phyloP scores from a whole-genome alignment of 2,888 invertebrate genomes.

The Ditylenchus weischeri region DNA sequence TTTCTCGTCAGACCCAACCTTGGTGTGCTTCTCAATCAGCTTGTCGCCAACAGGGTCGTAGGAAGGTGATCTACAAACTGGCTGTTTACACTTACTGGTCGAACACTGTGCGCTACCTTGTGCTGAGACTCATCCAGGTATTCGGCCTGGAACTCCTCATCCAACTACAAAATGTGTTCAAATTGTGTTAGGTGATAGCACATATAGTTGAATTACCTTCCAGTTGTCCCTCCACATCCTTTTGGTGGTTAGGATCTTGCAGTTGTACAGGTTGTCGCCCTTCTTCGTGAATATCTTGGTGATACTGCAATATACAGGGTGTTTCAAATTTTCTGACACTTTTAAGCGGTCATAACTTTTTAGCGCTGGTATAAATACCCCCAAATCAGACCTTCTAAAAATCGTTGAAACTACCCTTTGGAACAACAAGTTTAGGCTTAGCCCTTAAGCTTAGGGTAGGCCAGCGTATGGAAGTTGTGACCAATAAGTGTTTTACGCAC shows the following conservation, averaged over 20 bases:
- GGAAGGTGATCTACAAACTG: conserved; percentile 37
- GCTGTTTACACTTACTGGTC: background rate
- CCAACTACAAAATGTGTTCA: conserved; percentile 33
- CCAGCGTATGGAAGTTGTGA: no score
- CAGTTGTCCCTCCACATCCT: conserved; percentile 48
- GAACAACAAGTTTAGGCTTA: no score
- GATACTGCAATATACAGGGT: background rate
- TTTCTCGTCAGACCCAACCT: conserved; percentile 40
- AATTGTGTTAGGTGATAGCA: no score
- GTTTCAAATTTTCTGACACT: no score
- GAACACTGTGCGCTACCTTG: conserved; percentile 34
- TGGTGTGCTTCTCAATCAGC: conserved; percentile 34
- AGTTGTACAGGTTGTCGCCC: conserved; percentile 30
- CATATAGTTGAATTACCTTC: no score
- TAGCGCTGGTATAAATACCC: no score
- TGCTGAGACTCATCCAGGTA: conserved; percentile 53
- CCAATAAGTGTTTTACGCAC: no score
- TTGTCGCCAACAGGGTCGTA: conserved; percentile 28
- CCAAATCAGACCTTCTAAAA: no score
- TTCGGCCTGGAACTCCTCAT: conserved; percentile 49
- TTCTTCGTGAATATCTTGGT: conserved; percentile 38
- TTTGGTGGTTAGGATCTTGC: conserved; percentile 52
- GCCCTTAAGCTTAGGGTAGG: no score
- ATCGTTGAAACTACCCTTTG: no score
- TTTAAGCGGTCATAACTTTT: no score